phyloP scores from a whole-genome alignment of 2,888 invertebrate genomes.

The Eupsilia transversa region DNA sequence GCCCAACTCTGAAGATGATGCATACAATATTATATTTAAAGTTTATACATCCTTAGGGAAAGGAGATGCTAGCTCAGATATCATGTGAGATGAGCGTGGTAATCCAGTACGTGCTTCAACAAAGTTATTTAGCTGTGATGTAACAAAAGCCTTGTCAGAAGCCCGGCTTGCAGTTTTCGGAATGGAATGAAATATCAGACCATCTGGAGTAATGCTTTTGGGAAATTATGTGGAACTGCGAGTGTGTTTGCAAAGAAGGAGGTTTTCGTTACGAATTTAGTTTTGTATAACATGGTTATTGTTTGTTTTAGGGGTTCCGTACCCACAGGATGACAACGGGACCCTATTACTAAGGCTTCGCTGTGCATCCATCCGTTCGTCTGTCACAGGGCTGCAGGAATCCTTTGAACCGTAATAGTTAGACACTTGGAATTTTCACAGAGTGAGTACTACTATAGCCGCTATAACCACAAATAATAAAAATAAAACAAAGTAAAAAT shows the following conservation, averaged over 20 bases:
- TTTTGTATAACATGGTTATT: too few species aligned
- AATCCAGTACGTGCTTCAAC: slow-evolving; percentile 52
- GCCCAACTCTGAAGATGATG: slow-evolving; percentile 20
- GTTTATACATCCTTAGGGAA: slow-evolving; percentile 49
- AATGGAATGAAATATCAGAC: slow-evolving; percentile 45
- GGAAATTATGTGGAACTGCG: slow-evolving; percentile 39
- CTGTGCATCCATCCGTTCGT: too few species aligned
- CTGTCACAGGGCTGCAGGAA: too few species aligned
- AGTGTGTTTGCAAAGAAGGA: slow-evolving; percentile 9
- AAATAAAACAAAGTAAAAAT: too few species aligned
- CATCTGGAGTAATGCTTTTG: slow-evolving; percentile 47
- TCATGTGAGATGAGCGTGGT: slow-evolving; percentile 34
- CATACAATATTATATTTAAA: slow-evolving; percentile 43
- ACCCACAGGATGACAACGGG: too few species aligned
- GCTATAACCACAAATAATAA: too few species aligned
- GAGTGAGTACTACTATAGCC: too few species aligned
- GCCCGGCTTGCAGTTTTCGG: slow-evolving; percentile 53
- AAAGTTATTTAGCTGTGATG: slow-evolving; percentile 53
- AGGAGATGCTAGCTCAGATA: slow-evolving; percentile 36
- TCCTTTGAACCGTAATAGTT: too few species aligned
- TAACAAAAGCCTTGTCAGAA: slow-evolving; percentile 50
- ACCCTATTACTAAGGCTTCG: too few species aligned
- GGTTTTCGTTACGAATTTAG: neutral
- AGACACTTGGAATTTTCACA: too few species aligned
- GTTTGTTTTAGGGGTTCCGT: too few species aligned